A percentile compares a stretch with the other conserved stretches of the same genome.
Conservation (phyloP, 2,888 invertebrate species). For the Ariolimax columbianus region DNA sequence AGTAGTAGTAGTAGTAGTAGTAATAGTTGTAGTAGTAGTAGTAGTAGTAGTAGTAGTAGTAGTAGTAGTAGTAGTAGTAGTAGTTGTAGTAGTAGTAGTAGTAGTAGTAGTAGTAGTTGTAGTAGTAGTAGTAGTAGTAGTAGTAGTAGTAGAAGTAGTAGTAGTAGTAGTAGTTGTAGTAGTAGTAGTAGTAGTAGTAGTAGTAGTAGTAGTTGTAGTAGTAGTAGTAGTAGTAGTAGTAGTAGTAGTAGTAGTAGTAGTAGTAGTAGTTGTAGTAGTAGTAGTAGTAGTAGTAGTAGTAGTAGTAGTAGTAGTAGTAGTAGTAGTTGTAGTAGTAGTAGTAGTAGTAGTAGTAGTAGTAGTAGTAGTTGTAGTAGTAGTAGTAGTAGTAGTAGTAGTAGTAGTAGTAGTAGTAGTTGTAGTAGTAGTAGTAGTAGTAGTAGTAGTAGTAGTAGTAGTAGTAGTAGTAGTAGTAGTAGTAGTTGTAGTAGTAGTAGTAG, state of each 20-base stretch:
- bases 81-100: constrained; percentile 31
- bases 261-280: constrained; percentile 37
- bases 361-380: constrained; percentile 33
- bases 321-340: not conserved
- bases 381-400: constrained; percentile 38
- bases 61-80: constrained; percentile 28
- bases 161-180: too few species aligned
- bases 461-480: constrained; percentile 28
- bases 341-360: constrained; percentile 23
- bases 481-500: constrained; percentile 3
- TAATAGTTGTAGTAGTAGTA: too few species aligned
- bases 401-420: constrained; percentile 25
- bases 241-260: constrained; percentile 30
- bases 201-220: constrained; percentile 9
- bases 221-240: constrained; percentile 29
- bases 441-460: constrained; percentile 1
- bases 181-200: too few species aligned
- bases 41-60: constrained; percentile 37
- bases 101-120: constrained; percentile 10
- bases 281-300: constrained; percentile 16
- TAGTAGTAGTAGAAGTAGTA: constrained; percentile 23
- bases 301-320: constrained; percentile 38
- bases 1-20: too few species aligned
- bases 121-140: constrained; percentile 18
- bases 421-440: constrained; percentile 29